Conservation (phyloP, 2,888 invertebrate genomes). For the Brenthis hecate region DNA sequence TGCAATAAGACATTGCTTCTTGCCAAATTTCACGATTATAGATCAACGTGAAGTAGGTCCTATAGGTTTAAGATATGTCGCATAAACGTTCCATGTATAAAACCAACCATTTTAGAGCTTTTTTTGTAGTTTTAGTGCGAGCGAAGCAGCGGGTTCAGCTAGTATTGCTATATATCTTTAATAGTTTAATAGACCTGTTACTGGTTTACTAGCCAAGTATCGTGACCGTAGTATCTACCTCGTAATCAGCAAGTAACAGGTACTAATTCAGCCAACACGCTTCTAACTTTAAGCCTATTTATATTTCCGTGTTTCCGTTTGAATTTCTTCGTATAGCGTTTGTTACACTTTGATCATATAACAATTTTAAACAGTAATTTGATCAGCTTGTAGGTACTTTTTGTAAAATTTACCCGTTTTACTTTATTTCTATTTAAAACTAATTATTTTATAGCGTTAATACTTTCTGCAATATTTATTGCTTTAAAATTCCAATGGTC, state of each 20-base stretch:
- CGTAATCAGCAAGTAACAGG: conserved; percentile 33
- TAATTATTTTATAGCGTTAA: too few relatives aligned
- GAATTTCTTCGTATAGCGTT: conserved; percentile 6
- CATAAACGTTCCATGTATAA: too few relatives aligned
- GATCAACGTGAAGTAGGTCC: too few relatives aligned
- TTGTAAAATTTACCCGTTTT: too few relatives aligned
- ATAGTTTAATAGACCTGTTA: neutral
- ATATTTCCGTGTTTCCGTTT: conserved; percentile 30
- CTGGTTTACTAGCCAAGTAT: conserved; percentile 20
- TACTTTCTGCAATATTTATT: neutral
- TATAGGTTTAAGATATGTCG: too few relatives aligned
- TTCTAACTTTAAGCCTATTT: conserved; percentile 29
- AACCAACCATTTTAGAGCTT: too few relatives aligned
- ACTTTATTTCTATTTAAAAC: too few relatives aligned
- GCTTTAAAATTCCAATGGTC: too few relatives aligned
- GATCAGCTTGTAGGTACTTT: neutral
- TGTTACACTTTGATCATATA: neutral
- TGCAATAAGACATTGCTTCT: too few relatives aligned
- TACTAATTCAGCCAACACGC: conserved; percentile 25
- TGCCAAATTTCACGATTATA: too few relatives aligned
- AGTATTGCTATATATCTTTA: neutral
- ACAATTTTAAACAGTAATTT: conserved; percentile 2
- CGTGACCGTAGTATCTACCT: conserved; percentile 26
- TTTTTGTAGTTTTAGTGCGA: too few relatives aligned
- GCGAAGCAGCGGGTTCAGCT: too few relatives aligned